A percentile compares a stretch with the other conserved stretches of the same genome.
Conservation (phyloP, 92 coral and sea anemone genomes). For the Muricea muricata region DNA sequence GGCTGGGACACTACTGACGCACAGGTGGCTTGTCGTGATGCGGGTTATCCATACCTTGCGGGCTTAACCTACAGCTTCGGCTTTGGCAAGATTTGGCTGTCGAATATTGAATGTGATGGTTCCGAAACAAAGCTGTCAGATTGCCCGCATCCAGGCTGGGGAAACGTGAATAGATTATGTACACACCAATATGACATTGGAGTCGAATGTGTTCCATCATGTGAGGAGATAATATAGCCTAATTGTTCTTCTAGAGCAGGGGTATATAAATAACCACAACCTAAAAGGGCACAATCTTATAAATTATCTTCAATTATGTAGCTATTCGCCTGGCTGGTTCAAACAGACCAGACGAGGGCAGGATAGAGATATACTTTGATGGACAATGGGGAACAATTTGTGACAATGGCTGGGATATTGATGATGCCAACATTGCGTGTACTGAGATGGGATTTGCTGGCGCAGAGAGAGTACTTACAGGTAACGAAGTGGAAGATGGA, state of each 20-base stretch:
- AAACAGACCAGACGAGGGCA: conserved; percentile 35
- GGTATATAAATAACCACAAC: neutral
- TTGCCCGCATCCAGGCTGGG: conserved; percentile 30
- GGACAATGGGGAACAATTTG: conserved; percentile 44
- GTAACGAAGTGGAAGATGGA: conserved; percentile 17
- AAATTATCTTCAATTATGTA: neutral
- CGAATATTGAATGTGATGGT: conserved; percentile 11
- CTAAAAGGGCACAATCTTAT: too few relatives aligned
- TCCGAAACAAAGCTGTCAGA: conserved; percentile 29
- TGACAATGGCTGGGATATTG: conserved; percentile 29
- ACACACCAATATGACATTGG: conserved; percentile 20
- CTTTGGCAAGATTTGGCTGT: conserved; percentile 21
- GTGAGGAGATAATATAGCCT: neutral
- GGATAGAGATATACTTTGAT: conserved; percentile 32
- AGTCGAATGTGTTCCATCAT: conserved; percentile 7
- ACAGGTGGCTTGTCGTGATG: conserved; percentile 44
- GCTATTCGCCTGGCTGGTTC: conserved; percentile 37
- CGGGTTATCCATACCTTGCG: conserved; percentile 35
- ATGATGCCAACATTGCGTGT: conserved; percentile 28
- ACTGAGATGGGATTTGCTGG: conserved; percentile 17
- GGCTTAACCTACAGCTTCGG: conserved; percentile 4
- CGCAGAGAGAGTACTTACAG: neutral
- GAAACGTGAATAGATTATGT: neutral
- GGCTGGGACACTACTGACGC: conserved; percentile 26
- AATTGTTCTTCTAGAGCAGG: too few relatives aligned